Evolutionary conservation across 2,797 vertebrate genomes (phyloP).

Genomic region (Mormyrops boulengeri): DNA sequence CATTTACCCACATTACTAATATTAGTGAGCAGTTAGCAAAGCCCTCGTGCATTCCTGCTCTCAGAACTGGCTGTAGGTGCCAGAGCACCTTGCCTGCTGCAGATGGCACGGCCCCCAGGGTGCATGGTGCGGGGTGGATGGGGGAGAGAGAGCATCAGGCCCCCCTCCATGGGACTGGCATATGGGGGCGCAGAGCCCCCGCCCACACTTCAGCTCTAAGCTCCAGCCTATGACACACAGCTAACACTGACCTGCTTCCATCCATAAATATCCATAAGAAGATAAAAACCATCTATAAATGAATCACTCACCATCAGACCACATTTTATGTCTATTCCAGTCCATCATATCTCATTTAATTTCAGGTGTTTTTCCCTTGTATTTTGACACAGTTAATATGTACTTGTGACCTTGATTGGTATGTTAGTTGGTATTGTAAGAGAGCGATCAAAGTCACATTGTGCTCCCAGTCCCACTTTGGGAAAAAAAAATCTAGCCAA

Average conservation of each 20-base stretch:
- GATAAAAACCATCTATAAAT: neutral
- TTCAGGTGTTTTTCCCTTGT: neutral
- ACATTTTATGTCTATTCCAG: neutral
- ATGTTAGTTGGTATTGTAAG: neutral
- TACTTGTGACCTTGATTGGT: neutral
- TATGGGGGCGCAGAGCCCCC: slow-evolving; percentile 30
- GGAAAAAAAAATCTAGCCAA: neutral
- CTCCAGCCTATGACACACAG: neutral
- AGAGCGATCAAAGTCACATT: neutral
- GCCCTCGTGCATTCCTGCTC: neutral
- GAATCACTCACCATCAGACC: neutral
- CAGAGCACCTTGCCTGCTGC: slow-evolving; percentile 20
- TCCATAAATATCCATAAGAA: slow-evolving; percentile 13
- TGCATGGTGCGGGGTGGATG: slow-evolving; percentile 10
- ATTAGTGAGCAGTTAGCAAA: neutral
- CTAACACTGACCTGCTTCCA: slow-evolving; percentile 26
- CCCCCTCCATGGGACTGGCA: slow-evolving; percentile 20
- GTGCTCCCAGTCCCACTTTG: neutral
- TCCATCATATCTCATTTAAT: neutral
- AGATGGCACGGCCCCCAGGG: slow-evolving; percentile 45
- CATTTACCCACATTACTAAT: neutral
- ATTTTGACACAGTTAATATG: neutral
- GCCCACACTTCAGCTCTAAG: slow-evolving; percentile 8
- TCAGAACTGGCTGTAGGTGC: slow-evolving; percentile 4
- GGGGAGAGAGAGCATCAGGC: neutral